Evolutionary conservation across 2,797 vertebrate genomes (phyloP), one percentile per base, ranked within the genome.

Genomic region (Martes flavigula): DNA sequence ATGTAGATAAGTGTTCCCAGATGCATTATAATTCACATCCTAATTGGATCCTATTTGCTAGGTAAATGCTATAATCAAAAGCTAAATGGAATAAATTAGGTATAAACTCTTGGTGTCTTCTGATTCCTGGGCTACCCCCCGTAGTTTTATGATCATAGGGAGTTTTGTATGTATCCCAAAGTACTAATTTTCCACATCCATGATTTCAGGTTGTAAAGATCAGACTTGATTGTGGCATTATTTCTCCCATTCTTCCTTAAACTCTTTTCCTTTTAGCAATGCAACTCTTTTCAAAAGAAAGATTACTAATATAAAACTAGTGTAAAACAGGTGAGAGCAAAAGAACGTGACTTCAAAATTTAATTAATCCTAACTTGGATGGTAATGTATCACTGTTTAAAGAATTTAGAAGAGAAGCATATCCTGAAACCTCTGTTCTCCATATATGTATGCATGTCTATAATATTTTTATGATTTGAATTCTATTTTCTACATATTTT

Each of bases 21-120:
- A 72, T 62, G 48, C 38, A 77, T 60, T 84, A 56, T 95, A 79
- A 91, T n/a, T 95, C 87, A 72, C 17, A 6, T 7, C 84, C 68
- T 87, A 95, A 87, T 93, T 64, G 88, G 58, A 83, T 84, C 32
- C 89, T n/a, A 81, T 32, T 94, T 93, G n/a, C 68, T 91, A 62
- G 81, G 51, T 89, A 96, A 95, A 95, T 70, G 43, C 46, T 96
- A 56, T 54, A 96, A 73, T 97, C 54, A 68, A 91, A 90, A 84
- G 38, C 70, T 91, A 92, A 60, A 66, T 60, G 60, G 83, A 96
- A 75, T 66, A 91, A 91, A 97, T 88, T 64, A 83, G 11, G 81
- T 83, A 62, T 64, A 43, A 75, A 79, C 43, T 91, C 90, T 88
- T 40, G 30, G 21, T 87, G 30, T 81, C 46, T 94, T 96, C 32